Conservation (phyloP, 1,140 invertebrate genomes). For the Heliothis virescens region DNA sequence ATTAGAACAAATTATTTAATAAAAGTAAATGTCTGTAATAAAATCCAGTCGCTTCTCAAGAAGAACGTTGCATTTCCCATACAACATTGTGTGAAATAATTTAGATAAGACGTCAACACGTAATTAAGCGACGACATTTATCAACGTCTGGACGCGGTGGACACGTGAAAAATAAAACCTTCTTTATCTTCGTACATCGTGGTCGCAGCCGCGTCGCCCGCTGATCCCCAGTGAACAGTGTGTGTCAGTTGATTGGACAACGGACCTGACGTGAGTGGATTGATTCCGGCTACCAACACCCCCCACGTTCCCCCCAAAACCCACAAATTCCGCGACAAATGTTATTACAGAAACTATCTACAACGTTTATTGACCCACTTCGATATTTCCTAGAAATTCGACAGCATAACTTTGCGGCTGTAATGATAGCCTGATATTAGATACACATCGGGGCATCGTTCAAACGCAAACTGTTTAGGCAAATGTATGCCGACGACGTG, state of each 20-base stretch:
- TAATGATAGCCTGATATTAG: slow-evolving; percentile 47
- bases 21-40: too few species aligned
- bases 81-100: slow-evolving; percentile 24
- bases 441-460: slow-evolving; percentile 42
- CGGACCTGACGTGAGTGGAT: slow-evolving; percentile 79
- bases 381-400: slow-evolving; percentile 47
- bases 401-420: slow-evolving; percentile 45
- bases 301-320: neutral
- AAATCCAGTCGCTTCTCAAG: neutral
- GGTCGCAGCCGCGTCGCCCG: slow-evolving; percentile 50
- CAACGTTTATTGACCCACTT: slow-evolving; percentile 70
- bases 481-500: slow-evolving; percentile 40
- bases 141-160: slow-evolving; percentile 45
- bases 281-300: slow-evolving; percentile 68
- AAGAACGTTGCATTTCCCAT: neutral
- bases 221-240: slow-evolving; percentile 78
- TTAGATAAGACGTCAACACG: slow-evolving; percentile 40
- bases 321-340: slow-evolving; percentile 73
- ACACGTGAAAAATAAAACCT: slow-evolving; percentile 51
- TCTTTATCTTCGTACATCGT: slow-evolving; percentile 62
- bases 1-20: too few species aligned
- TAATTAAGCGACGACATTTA: slow-evolving; percentile 50
- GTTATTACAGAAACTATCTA: slow-evolving; percentile 79
- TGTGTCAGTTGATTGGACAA: slow-evolving; percentile 82
- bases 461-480: slow-evolving; percentile 44